Evolutionary conservation across 1,140 invertebrate genomes (phyloP), one percentile per base, ranked within the genome.

Genomic region (Eumaeus atala): DNA sequence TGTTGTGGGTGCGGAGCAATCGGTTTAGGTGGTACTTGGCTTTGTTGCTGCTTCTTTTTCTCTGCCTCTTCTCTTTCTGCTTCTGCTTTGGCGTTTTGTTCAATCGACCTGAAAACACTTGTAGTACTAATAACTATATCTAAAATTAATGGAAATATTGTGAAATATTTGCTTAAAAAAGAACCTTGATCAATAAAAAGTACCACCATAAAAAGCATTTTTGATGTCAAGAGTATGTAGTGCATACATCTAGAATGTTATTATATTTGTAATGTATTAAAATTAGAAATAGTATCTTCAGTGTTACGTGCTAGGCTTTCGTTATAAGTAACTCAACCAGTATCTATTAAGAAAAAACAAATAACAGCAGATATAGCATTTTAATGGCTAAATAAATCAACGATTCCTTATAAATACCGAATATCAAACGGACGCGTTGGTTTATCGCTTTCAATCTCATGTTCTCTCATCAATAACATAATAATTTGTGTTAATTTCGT

Each of bases 31-130:
- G 14, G 16, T 38, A 37, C 14, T 16, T 51, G 49, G 16, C 36
- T 36, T 51, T 35, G 35, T 35, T 37, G 49, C 7, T 18, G 35
- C 16, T 18, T 8, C 8, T 80, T 71, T 52, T 80, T 73, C 18
- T 74, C 70, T 10, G 72, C 72, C 67, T 77, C 70, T 9, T 62
- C 70, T 56, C 77, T 74, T 1, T 70, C 74, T 10, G 80, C 80
- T 69, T 87, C 81, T 34, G 82, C 83, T 50, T 74, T 77, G 1
- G 74, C 79, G 34, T 74, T 77, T 64, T 88, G 75, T 17, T 84
- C 82, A 17, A 83, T 59, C 16, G 84, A 72, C 28, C 87, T 88
- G 47, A 69, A 21, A 12, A 18, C n/a, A 52, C 11, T 28, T 36
- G 12, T 34, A 14, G 1, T 50, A 12, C 10, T 11, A 48, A 9